Evolutionary conservation across 2,113 vertebrate species (phyloP).

Genomic region (Salvator merianae): DNA sequence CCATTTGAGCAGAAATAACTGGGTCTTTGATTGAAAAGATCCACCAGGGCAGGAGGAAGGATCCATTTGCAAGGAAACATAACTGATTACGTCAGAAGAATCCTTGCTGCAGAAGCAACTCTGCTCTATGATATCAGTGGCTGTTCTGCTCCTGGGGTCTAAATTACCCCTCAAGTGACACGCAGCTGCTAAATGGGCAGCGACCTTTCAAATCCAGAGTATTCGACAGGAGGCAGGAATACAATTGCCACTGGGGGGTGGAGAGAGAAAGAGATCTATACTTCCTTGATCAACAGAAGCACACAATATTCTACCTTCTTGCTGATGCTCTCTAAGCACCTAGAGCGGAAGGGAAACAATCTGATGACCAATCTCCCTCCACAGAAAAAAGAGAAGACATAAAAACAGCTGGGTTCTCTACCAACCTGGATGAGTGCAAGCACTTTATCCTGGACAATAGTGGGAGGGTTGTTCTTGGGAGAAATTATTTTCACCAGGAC

Average conservation of each 20-base stretch:
- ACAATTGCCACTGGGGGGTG: no score
- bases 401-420: constrained; percentile 29
- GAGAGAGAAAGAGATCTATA: background rate
- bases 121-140: constrained; percentile 19
- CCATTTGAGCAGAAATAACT: constrained; percentile 32
- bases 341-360: no score
- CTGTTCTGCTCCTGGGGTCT: background rate
- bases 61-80: constrained; percentile 47
- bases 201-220: background rate
- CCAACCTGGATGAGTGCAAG: constrained; percentile 94
- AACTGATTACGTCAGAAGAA: background rate
- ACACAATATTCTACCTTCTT: background rate
- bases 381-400: background rate
- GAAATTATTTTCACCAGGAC: constrained; percentile 97
- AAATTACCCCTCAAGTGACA: background rate
- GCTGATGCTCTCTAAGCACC: no score
- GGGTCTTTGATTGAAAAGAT: constrained; percentile 38
- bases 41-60: constrained; percentile 43
- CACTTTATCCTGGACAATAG: constrained; percentile 98
- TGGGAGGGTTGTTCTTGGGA: constrained; percentile 95
- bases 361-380: no score
- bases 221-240: no score
- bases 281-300: background rate
- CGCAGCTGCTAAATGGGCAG: background rate
- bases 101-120: constrained; percentile 26